Evolutionary conservation across 2,797 vertebrate genomes (phyloP).

Genomic region (Capromys pilorides): DNA sequence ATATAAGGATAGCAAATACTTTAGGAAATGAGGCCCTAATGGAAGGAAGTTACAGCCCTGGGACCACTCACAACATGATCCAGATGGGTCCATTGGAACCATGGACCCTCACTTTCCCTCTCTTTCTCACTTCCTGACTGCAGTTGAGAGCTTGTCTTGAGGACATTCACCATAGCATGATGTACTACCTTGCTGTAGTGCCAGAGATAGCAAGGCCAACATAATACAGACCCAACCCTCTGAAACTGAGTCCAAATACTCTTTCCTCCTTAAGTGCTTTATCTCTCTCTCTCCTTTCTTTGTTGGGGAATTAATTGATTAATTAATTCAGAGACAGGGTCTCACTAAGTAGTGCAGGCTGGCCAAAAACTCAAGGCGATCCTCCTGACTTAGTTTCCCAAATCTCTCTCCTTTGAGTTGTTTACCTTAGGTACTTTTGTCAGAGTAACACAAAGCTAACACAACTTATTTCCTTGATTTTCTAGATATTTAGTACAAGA

Average conservation of each 20-base stretch:
- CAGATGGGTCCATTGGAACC: neutral
- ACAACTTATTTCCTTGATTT: neutral
- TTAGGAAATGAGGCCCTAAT: too few relatives aligned
- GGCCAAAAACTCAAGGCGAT: neutral
- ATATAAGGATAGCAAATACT: neutral
- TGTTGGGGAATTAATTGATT: neutral
- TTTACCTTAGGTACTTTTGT: neutral
- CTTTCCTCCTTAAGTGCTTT: neutral
- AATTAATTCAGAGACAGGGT: neutral
- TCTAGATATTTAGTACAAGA: neutral
- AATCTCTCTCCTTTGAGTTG: neutral
- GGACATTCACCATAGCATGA: neutral
- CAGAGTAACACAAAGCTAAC: neutral
- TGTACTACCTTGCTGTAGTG: rapidly evolving
- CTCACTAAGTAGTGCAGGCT: too few relatives aligned
- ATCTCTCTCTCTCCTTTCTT: neutral
- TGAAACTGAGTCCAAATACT: neutral
- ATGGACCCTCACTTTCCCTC: neutral
- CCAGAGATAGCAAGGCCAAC: too few relatives aligned
- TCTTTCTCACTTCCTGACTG: neutral
- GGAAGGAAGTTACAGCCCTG: neutral
- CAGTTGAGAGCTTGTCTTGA: neutral
- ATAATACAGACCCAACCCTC: neutral
- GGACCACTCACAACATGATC: neutral
- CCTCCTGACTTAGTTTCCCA: neutral